Evolutionary conservation across 1,140 invertebrate genomes (phyloP).

Genomic region (Euschistus heros): DNA sequence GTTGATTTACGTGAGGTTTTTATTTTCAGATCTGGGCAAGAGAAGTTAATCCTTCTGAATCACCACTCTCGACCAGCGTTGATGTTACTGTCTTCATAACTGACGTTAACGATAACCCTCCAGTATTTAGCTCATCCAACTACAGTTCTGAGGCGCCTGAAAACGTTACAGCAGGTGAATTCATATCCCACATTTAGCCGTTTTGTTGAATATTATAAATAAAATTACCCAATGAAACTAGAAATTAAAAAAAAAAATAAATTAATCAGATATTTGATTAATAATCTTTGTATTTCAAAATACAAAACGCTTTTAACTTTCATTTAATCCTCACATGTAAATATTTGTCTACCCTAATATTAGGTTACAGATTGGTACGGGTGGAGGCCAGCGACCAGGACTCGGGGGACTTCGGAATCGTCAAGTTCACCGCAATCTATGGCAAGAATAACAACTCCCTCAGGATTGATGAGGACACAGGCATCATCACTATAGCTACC

Average conservation of each 20-base stretch:
- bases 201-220: background rate
- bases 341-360: background rate
- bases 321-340: background rate
- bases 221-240: background rate
- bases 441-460: constrained; percentile 65
- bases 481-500: constrained; percentile 64
- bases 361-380: constrained; percentile 26
- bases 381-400: constrained; percentile 63
- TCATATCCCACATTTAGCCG: too few species aligned
- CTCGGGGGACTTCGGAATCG: constrained; percentile 45
- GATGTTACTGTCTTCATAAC: constrained; percentile 68
- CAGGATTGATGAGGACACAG: constrained; percentile 62
- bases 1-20: too few species aligned
- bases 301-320: constrained; percentile 35
- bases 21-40: constrained; percentile 57
- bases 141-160: constrained; percentile 68
- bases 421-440: constrained; percentile 52
- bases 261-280: background rate
- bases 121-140: constrained; percentile 58
- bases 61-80: constrained; percentile 42
- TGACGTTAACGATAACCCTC: constrained; percentile 84
- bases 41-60: constrained; percentile 58
- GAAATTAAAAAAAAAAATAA: background rate
- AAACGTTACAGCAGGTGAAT: constrained; percentile 62
- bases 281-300: constrained; percentile 30